Conservation (phyloP, 1,140 invertebrate genomes). For the Chelonus insularis region DNA sequence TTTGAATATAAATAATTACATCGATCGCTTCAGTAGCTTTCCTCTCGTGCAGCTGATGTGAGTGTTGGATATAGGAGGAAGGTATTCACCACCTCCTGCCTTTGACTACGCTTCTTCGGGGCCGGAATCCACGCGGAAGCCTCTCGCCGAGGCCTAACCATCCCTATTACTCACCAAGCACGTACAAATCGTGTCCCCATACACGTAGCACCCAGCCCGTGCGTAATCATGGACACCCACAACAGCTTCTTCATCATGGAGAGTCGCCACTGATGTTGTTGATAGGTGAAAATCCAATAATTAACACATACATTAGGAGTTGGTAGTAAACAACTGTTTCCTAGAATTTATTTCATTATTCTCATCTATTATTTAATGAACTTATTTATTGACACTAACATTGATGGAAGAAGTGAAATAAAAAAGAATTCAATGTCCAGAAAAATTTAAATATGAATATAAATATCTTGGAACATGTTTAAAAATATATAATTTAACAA, state of each 20-base stretch:
- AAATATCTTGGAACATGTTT: too few species aligned
- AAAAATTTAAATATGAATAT: too few species aligned
- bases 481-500: too few species aligned
- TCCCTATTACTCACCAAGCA: slow-evolving; percentile 28
- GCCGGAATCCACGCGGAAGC: slow-evolving; percentile 28
- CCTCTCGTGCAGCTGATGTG: not conserved
- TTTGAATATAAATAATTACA: slow-evolving; percentile 30
- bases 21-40: not conserved
- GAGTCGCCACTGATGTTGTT: not conserved
- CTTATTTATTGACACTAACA: too few species aligned
- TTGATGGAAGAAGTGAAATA: too few species aligned
- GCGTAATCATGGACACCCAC: slow-evolving; percentile 17
- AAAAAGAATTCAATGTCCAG: too few species aligned
- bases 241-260: slow-evolving; percentile 8
- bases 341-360: too few species aligned
- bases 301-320: too few species aligned
- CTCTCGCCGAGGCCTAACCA: slow-evolving; percentile 12
- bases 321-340: too few species aligned
- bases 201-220: slow-evolving; percentile 33
- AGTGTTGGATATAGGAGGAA: not conserved
- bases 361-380: too few species aligned
- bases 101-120: not conserved
- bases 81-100: too few species aligned
- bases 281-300: too few species aligned
- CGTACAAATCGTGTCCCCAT: slow-evolving; percentile 38